phyloP scores from a whole-genome alignment of 2,888 invertebrate genomes.

The Sipha maydis region DNA sequence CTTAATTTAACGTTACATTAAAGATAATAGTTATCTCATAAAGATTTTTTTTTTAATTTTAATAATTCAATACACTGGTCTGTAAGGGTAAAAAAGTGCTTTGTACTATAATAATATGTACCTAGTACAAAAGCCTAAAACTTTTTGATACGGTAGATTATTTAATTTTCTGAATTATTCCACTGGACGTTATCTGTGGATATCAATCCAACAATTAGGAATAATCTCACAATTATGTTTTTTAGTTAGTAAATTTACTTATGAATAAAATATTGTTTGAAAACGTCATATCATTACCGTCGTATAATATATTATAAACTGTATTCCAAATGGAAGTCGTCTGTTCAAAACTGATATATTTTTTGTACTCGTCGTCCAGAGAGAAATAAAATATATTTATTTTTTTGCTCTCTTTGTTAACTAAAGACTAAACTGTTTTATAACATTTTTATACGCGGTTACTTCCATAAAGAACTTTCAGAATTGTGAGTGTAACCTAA shows the following conservation, averaged over 20 bases:
- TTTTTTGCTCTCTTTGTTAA: not conserved
- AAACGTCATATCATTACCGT: no score
- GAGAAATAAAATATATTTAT: not conserved
- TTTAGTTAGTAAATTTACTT: not conserved
- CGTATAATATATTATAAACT: not conserved
- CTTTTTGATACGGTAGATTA: not conserved
- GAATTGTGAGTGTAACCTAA: slow-evolving; percentile 15
- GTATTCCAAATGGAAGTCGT: not conserved
- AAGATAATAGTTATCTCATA: no score
- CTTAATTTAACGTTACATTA: no score
- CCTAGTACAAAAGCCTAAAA: no score
- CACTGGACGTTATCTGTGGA: not conserved
- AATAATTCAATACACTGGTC: no score
- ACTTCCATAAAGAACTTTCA: not conserved
- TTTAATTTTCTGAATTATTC: not conserved
- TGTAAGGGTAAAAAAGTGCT: no score
- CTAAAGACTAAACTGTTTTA: not conserved
- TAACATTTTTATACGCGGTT: not conserved
- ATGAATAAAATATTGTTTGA: not conserved
- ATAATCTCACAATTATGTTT: not conserved
- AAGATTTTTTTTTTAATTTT: no score
- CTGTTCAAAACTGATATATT: not conserved
- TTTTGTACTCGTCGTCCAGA: not conserved
- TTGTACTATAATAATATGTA: no score
- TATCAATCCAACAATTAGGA: not conserved